These are phyloP conservation scores for Hololepta plana DNA, from an alignment of 2,888 invertebrate species.

Conservation along the genomic window DNA sequence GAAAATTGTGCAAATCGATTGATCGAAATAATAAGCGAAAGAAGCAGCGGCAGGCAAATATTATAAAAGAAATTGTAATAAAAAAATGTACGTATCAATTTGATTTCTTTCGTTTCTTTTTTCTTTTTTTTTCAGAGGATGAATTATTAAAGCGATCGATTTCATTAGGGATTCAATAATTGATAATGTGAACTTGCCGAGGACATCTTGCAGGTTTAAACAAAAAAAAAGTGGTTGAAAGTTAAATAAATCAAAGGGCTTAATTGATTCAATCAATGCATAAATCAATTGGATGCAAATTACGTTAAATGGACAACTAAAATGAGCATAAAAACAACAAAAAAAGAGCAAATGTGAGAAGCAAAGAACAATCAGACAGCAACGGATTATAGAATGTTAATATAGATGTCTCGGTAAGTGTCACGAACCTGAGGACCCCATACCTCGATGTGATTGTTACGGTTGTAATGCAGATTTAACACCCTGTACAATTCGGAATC, in stretches of 20 bases:
- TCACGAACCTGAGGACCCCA: constrained; percentile 49
- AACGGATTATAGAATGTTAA: constrained; percentile 8
- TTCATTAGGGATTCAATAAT: too few relatives aligned
- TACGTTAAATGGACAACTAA: constrained; percentile 4
- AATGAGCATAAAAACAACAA: neutral
- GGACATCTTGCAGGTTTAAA: too few relatives aligned
- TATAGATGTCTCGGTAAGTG: constrained; percentile 18
- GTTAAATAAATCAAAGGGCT: too few relatives aligned
- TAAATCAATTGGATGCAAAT: too few relatives aligned
- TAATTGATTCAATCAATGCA: too few relatives aligned
- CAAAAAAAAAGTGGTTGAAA: too few relatives aligned
- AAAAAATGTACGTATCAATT: too few relatives aligned
- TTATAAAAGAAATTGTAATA: too few relatives aligned
- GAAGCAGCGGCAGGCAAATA: constrained; percentile 8
- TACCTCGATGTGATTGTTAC: constrained; percentile 92
- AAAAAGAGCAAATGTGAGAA: neutral
- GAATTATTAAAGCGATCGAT: too few relatives aligned
- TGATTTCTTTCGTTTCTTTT: too few relatives aligned
- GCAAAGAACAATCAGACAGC: neutral
- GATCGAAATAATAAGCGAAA: constrained; percentile 3
- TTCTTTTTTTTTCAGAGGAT: too few relatives aligned
- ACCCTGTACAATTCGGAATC: constrained; percentile 97
- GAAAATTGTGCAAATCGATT: neutral
- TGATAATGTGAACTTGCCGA: too few relatives aligned
- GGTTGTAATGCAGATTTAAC: constrained; percentile 96